Evolutionary conservation across 2,888 invertebrate species (phyloP).

Genomic region (Biston stratarius): DNA sequence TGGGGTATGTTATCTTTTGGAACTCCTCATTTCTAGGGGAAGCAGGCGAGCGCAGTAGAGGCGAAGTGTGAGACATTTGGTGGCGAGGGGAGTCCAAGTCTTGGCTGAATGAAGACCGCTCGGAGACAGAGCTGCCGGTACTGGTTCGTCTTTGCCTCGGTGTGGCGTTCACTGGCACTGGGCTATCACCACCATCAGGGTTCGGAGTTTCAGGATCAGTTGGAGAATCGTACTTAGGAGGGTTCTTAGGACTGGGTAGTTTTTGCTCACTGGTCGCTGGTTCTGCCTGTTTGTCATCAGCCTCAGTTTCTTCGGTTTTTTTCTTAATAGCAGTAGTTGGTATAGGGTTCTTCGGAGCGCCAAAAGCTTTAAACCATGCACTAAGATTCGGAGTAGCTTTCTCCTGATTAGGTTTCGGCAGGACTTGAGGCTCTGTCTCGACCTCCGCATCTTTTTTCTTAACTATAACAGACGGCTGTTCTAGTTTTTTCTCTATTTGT

Average conservation of each 20-base stretch:
- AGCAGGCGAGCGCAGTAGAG: conserved; percentile 91
- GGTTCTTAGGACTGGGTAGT: conserved; percentile 66
- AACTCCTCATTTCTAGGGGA: conserved; percentile 91
- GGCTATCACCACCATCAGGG: conserved; percentile 78
- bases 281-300: conserved; percentile 74
- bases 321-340: conserved; percentile 84
- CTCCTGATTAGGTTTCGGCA: conserved; percentile 82
- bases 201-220: conserved; percentile 72
- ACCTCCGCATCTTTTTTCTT: conserved; percentile 76
- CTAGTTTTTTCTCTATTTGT: conserved; percentile 52
- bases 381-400: conserved; percentile 94
- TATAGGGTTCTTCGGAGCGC: conserved; percentile 90
- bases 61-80: conserved; percentile 91
- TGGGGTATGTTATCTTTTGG: conserved; percentile 89
- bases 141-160: conserved; percentile 90
- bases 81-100: conserved; percentile 91
- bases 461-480: conserved; percentile 56
- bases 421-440: conserved; percentile 71
- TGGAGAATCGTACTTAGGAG: conserved; percentile 74
- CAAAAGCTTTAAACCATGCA: conserved; percentile 97
- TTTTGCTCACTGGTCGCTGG: conserved; percentile 62
- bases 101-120: conserved; percentile 92
- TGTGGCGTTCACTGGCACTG: conserved; percentile 66
- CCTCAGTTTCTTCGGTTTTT: conserved; percentile 86
- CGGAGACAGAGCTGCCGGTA: conserved; percentile 93